phyloP scores from a whole-genome alignment of 2,888 invertebrate genomes.

The Andrena bucephala region DNA sequence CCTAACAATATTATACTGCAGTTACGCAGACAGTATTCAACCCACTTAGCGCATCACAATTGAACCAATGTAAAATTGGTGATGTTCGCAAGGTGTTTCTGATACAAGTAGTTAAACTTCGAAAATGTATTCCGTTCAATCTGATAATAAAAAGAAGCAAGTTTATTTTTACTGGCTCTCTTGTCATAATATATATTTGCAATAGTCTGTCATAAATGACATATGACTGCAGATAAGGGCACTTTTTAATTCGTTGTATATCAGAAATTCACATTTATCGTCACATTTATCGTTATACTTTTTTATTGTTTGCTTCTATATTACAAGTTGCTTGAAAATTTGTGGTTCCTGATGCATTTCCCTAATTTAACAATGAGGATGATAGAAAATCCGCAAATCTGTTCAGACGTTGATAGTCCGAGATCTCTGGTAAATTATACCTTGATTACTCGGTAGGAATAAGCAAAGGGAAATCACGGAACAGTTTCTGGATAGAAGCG shows the following conservation, averaged over 20 bases:
- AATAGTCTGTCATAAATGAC: background rate
- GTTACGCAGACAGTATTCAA: constrained; percentile 39
- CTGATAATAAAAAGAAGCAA: background rate
- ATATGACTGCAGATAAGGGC: background rate
- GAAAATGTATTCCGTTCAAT: background rate
- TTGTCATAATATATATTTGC: background rate
- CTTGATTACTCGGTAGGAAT: constrained; percentile 30
- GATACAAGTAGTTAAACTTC: background rate
- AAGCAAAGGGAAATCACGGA: constrained; percentile 52
- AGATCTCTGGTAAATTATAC: constrained; percentile 23
- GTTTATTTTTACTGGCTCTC: background rate
- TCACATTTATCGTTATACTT: no score
- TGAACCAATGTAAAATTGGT: constrained; percentile 14
- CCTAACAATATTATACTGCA: constrained; percentile 68
- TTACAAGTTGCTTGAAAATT: no score
- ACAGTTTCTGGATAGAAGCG: constrained; percentile 60
- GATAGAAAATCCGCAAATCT: background rate
- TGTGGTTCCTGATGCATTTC: no score
- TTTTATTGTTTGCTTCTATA: no score
- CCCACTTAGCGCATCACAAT: constrained; percentile 22
- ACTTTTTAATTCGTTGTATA: background rate
- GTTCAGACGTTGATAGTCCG: background rate
- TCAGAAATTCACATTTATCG: no score
- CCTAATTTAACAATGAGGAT: no score
- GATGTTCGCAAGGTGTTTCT: background rate